These are phyloP conservation scores for Grus americana DNA, from an alignment of 2,113 vertebrate species.

Conservation along the genomic window DNA sequence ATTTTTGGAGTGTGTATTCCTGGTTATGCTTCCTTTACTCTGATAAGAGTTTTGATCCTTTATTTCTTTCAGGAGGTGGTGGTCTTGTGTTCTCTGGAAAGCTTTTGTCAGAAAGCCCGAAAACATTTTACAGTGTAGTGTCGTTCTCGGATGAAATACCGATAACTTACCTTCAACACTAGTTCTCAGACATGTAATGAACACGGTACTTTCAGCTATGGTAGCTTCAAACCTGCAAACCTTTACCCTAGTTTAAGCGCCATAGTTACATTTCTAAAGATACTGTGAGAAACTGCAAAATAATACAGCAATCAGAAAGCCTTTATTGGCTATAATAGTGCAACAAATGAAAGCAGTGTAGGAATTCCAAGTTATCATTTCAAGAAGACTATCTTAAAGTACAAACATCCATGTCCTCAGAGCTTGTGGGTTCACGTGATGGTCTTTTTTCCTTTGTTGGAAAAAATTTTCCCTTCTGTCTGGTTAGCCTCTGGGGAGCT, in stretches of 20 bases:
- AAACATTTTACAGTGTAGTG: neutral
- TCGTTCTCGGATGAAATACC: neutral
- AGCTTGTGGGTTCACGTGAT: neutral
- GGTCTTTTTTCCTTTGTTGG: neutral
- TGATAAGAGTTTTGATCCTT: neutral
- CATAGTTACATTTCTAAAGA: neutral
- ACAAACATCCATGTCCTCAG: fast-evolving
- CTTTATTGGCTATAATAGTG: neutral
- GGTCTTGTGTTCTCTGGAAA: neutral
- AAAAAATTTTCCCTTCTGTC: neutral
- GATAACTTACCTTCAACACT: neutral
- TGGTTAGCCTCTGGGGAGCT: neutral
- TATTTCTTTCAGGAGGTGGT: neutral
- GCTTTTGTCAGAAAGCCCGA: neutral
- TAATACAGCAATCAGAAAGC: neutral
- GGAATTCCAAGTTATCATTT: neutral
- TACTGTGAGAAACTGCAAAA: neutral
- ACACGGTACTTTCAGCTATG: neutral
- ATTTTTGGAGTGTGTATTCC: neutral
- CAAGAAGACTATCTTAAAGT: neutral
- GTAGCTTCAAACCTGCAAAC: neutral
- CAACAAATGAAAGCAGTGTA: neutral
- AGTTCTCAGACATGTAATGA: neutral
- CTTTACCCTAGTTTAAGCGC: neutral
- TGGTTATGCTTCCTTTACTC: neutral